A percentile compares a stretch with the other conserved stretches of the same genome.
Conservation (phyloP, 2,888 invertebrate genomes). For the Amphipyra berbera region DNA sequence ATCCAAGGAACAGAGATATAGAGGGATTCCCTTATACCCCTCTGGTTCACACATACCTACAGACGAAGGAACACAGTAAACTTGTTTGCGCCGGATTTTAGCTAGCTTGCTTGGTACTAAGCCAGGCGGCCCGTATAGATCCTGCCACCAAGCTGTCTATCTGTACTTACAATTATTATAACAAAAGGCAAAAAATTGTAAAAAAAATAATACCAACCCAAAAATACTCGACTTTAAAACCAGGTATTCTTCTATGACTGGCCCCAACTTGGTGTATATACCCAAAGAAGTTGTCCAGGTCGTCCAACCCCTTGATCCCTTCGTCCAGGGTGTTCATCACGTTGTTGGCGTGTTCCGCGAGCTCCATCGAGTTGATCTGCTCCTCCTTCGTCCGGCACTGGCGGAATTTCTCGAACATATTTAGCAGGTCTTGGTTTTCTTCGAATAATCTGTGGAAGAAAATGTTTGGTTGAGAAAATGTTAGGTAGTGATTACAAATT, state of each 20-base stretch:
- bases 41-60: no score
- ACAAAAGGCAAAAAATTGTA: neutral
- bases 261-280: constrained; percentile 95
- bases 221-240: constrained; percentile 96
- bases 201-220: constrained; percentile 91
- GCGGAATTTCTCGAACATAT: constrained; percentile 95
- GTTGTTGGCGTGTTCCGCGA: constrained; percentile 96
- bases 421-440: constrained; percentile 94
- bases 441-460: constrained; percentile 93
- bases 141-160: no score
- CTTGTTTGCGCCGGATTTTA: no score
- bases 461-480: neutral
- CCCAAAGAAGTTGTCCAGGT: constrained; percentile 95
- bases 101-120: no score
- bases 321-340: constrained; percentile 97
- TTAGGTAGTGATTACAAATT: neutral
- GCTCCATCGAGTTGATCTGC: constrained; percentile 94
- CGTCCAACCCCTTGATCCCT: constrained; percentile 95
- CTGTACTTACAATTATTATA: no score
- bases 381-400: constrained; percentile 94
- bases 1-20: no score
- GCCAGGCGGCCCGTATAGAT: no score
- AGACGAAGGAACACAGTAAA: no score
- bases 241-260: constrained; percentile 95
- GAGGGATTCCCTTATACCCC: no score